Evolutionary conservation across 2,113 vertebrate species (phyloP), one percentile per base, ranked within the genome.

Genomic region (Grammomys surdaster): DNA sequence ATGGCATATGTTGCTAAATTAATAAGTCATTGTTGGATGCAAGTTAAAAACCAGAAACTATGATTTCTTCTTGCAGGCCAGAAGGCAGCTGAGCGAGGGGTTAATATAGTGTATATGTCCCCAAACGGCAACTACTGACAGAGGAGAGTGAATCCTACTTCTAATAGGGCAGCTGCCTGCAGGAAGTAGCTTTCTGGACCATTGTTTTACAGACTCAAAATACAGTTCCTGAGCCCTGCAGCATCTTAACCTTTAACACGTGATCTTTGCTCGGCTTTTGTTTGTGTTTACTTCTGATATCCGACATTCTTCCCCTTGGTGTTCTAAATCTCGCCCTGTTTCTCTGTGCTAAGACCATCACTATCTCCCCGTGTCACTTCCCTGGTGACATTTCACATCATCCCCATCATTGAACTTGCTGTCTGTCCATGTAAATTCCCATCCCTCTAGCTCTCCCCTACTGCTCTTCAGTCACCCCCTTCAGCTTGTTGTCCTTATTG

Each of bases 401-500:
- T 73, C 69, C 72, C 69, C 43, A 17, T 48, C 75, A 51, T 0
- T 60, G 16, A 58, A 86, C 5, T 75, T 86, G 65, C 3, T 46
- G 4, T n/a, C 2, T 46, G 5, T 36, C 76, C 26, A 1, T 51
- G 5, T 16, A 5, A 43, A 43, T 8, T 17, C 12, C 46, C 56
- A 65, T 63, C 5, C 69, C 0, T 17, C 8, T 2, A 36, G 31
- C 48, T 84, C 80, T 12, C 5, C 22, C 26, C 33, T 65, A 2
- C 16, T 3, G 36, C 72, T 36, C 65, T 82, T 54, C 11, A 40
- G 46, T 78, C 28, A 10, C 13, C 48, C 76, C 14, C 3, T 13
- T 73, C 22, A 24, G 43, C 95, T 98, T 93, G 28, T 60, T 82
- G 86, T 95, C 96, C 88, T 97, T 92, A 98, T 97, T 98, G 97